Base-by-base conservation (phyloP, 2,888 invertebrate species). In the Dasypolia templi region DNA sequence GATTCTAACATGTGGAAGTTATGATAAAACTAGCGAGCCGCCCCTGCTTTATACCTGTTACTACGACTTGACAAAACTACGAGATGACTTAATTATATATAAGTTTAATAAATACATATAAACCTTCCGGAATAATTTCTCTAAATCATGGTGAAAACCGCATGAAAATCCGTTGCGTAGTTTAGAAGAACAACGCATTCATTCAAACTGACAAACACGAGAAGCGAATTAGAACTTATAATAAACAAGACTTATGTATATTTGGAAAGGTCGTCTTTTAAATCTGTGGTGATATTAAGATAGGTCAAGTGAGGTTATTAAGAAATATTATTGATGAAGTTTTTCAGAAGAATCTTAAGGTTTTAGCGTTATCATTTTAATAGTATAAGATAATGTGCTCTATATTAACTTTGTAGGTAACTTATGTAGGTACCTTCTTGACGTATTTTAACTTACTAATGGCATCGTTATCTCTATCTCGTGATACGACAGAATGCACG, bases 401-500 rank as follows among this genome's bases (percentile, higher is more conserved):
- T 35, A 58, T 22, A 26, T 32, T 59, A 56, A 19, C 7, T 7
- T 26, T 17, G 3, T 11, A 39, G 17, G 14, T 53, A 46, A 9
- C 39, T 39, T 42, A 32, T 61, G 59, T 42, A 32, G 53, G 59
- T n/a, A 53, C 12, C 22, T 63, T 61, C 22, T 72, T 49, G 29
- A 44, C 49, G n/a, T 53, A 0, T 59, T 75, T 61, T 22, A 6
- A 14, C 35, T n/a, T 32, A 53, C 39, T 32, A 61, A 62, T 77
- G 68, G 49, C 79, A 71, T 46, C 26, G 12, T 19, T 58, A 78
- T 53, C 53, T 51, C 9, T 72, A 62, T 79, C 61, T 65, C 35
- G 73, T 64, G 59, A 79, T 65, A 72, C 61, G 44, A n/a, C 39
- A 55, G 32, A 70, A 63, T 22, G n/a, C 71, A 78, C 46, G 58